A percentile compares a stretch with the other conserved stretches of the same genome.
Conservation (phyloP, 2,888 invertebrate species). For the Drosophila fulvimacula region DNA sequence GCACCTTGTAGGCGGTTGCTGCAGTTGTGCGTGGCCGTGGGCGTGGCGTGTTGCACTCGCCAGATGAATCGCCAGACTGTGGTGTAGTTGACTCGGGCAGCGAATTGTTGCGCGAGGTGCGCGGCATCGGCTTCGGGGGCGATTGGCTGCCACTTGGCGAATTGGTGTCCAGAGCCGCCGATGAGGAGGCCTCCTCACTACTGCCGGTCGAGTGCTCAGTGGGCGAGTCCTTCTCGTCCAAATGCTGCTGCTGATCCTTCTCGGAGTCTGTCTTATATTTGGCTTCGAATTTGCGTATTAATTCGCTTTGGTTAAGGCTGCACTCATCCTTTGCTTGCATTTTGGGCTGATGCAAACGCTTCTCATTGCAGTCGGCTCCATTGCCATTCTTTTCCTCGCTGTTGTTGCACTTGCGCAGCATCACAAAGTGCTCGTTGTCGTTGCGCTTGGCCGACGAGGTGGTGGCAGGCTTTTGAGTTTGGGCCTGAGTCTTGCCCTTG, state of each 20-base stretch:
- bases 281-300: conserved; percentile 88
- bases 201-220: conserved; percentile 83
- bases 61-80: conserved; percentile 81
- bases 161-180: conserved; percentile 61
- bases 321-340: conserved; percentile 84
- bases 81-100: conserved; percentile 87
- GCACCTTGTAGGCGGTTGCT: conserved; percentile 92
- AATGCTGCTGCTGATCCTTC: conserved; percentile 70
- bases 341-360: conserved; percentile 42
- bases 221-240: conserved; percentile 82
- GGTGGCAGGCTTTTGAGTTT: conserved; percentile 26
- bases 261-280: conserved; percentile 84
- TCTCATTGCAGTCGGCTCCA: conserved; percentile 39
- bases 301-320: conserved; percentile 74
- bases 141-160: conserved; percentile 82
- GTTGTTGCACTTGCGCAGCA: conserved; percentile 66
- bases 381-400: conserved; percentile 74
- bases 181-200: conserved; percentile 81
- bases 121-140: conserved; percentile 92
- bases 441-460: conserved; percentile 55
- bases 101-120: conserved; percentile 90
- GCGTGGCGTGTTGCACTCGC: conserved; percentile 74
- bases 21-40: conserved; percentile 90
- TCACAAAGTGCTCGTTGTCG: conserved; percentile 67
- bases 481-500: conserved; percentile 43